These are phyloP conservation scores for Oxyruncus cristatus DNA, from an alignment of 2,113 vertebrate species.

Conservation along the genomic window DNA sequence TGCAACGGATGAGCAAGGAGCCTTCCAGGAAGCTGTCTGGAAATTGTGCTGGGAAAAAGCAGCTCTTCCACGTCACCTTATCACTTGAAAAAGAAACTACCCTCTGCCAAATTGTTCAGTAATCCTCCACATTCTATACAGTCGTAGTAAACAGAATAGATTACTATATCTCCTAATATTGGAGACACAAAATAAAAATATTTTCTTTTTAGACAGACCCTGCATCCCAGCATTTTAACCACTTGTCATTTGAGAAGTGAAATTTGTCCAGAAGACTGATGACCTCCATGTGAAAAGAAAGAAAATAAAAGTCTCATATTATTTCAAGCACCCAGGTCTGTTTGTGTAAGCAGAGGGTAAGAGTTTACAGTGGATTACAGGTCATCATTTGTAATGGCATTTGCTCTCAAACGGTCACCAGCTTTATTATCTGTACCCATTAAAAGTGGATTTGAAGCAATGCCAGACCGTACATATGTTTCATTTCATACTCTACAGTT, in stretches of 20 bases:
- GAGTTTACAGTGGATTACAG: constrained; percentile 35
- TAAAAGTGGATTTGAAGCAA: constrained; percentile 16
- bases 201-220: neutral
- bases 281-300: neutral
- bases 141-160: neutral
- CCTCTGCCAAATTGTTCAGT: neutral
- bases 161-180: neutral
- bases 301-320: neutral
- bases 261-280: neutral
- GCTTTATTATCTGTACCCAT: constrained; percentile 40
- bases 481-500: neutral
- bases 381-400: constrained; percentile 29
- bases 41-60: neutral
- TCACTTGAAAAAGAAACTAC: neutral
- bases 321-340: neutral
- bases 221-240: neutral
- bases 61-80: neutral
- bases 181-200: neutral
- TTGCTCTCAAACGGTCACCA: constrained; percentile 1
- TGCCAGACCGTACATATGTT: constrained; percentile 36
- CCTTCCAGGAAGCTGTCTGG: neutral
- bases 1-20: neutral
- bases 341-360: constrained; percentile 7
- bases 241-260: neutral
- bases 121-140: neutral